Evolutionary conservation across 2,113 vertebrate genomes (phyloP).

Genomic region (Barnardius zonarius): DNA sequence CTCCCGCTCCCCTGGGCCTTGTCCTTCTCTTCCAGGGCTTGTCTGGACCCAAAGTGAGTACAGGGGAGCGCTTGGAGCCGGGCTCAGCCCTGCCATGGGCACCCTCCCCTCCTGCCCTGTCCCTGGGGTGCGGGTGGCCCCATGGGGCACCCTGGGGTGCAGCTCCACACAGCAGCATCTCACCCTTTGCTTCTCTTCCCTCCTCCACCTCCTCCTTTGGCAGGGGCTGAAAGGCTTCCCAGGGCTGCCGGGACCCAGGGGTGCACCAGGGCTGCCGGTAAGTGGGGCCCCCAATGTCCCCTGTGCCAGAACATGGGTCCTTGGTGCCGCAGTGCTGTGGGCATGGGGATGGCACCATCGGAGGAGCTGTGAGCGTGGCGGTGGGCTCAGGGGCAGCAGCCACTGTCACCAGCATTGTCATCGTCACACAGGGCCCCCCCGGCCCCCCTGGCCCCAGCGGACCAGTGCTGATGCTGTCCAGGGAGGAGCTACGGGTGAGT

Average conservation of each 20-base stretch:
- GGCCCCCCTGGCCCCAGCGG: slow-evolving; percentile 80
- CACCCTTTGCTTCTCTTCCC: background rate
- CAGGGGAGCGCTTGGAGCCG: rapidly evolving
- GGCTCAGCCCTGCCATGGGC: background rate
- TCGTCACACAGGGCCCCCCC: slow-evolving; percentile 76
- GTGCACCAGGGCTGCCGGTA: slow-evolving; percentile 77
- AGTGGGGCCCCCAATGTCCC: background rate
- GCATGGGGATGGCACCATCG: background rate
- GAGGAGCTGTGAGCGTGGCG: rapidly evolving
- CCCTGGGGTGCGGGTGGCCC: background rate
- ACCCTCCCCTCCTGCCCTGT: background rate
- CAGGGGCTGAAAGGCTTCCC: slow-evolving; percentile 86
- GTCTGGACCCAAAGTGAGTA: slow-evolving; percentile 81
- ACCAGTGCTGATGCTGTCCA: slow-evolving; percentile 65
- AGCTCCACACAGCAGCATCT: background rate
- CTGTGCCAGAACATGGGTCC: background rate
- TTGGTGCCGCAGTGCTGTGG: rapidly evolving
- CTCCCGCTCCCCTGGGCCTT: background rate
- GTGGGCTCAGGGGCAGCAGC: background rate
- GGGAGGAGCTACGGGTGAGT: slow-evolving; percentile 77
- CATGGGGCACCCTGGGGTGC: background rate
- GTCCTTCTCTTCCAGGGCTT: slow-evolving; percentile 73
- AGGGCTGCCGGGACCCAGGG: slow-evolving; percentile 76
- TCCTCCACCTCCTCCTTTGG: background rate
- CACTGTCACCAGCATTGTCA: background rate